phyloP scores from a whole-genome alignment of 2,113 vertebrate genomes.

The Haliaeetus leucogaster region DNA sequence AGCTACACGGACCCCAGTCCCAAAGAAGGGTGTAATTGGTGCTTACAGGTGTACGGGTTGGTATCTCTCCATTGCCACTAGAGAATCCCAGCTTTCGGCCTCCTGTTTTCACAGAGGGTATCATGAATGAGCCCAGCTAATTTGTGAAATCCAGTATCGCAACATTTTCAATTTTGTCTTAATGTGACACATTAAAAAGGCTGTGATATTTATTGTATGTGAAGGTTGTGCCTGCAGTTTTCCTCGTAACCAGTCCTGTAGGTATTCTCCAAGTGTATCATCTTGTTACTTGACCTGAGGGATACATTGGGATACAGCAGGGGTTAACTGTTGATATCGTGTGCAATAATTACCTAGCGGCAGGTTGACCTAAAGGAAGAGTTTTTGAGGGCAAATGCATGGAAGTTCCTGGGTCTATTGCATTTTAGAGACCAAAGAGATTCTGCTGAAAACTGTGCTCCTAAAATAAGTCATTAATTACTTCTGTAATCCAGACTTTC shows the following conservation, averaged over 20 bases:
- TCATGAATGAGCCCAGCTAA: background rate
- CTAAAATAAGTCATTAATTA: background rate
- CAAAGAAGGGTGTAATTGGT: background rate
- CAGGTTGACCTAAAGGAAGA: background rate
- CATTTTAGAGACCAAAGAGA: background rate
- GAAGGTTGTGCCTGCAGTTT: fast-evolving
- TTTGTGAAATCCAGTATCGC: background rate
- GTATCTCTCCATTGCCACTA: fast-evolving
- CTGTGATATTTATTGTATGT: background rate
- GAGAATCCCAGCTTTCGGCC: background rate
- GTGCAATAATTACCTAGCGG: background rate
- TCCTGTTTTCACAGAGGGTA: background rate
- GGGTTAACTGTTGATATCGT: fast-evolving
- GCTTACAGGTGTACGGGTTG: fast-evolving
- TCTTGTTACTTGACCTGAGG: background rate
- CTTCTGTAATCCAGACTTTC: background rate
- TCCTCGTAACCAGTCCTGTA: background rate
- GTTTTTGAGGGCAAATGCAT: no score
- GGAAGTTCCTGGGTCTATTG: background rate
- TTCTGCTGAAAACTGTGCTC: background rate
- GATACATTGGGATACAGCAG: no score
- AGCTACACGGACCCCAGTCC: fast-evolving
- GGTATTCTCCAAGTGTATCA: background rate
- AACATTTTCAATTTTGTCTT: background rate
- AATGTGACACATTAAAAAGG: background rate